Evolutionary conservation across 2,797 vertebrate genomes (phyloP), one percentile per base, ranked within the genome.

Genomic region (Triplophysa bombifrons): DNA sequence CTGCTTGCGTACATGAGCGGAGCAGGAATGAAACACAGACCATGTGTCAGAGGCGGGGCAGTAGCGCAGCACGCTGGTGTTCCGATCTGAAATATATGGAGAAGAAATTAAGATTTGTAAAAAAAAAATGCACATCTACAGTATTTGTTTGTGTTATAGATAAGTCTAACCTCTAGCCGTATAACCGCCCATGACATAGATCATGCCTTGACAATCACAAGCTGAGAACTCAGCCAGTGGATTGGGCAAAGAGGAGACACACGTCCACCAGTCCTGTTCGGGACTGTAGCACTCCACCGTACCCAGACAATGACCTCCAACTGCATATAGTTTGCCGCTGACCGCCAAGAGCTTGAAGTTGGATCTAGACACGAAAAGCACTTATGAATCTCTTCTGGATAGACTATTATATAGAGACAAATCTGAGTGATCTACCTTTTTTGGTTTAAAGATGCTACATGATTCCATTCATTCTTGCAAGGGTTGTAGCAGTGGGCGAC

Each of bases 141-240:
- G 58, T 60, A 6, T 25, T 60, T 25, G 25, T 38, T 34, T 63
- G 66, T n/a, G 38, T 25, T 10, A 13, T 63, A 6, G 16, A 63
- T 14, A 48, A 53, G 27, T 82, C 74, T 34, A 58, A 97, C 97
- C 95, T 95, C 96, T 92, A 22, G 96, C 91, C 0, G 97, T 99
- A 84, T 99, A 98, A 72, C 98, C 97, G n/a, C 98, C 98, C 53
- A 99, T 95, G 82, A 98, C 94, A 0, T 97, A 98, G 86, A 99
- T 97, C 91, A 94, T 95, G 71, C 95, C 96, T 80, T 95, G 94
- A 86, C 97, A 98, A 75, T 98, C 97, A 0, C 97, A 98, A 1
- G 97, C 98, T 1, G 98, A 98, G 88, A 98, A 98, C 89, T 99
- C 97, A 0, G 93, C 95, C 76, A 99, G 91, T 1, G 96, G 94